Conservation (phyloP, 1,140 invertebrate species). For the Mizuhopecten yessoensis region DNA sequence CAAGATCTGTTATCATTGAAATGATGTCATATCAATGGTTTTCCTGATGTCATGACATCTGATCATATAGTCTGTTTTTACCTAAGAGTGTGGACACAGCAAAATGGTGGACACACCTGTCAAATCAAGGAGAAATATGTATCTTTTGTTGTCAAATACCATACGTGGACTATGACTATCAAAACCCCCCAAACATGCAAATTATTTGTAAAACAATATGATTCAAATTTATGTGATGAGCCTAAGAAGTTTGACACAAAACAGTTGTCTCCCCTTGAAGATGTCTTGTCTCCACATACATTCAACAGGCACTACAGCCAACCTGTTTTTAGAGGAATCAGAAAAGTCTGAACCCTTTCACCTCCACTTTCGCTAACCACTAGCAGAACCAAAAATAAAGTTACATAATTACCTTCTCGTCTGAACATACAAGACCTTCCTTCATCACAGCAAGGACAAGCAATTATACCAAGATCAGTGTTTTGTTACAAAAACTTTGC, state of each 20-base stretch:
- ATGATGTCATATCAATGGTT: not conserved
- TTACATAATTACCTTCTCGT: not conserved
- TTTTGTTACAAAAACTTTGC: not conserved
- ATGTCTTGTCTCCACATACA: not conserved
- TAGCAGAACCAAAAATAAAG: not conserved
- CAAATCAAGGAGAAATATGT: too few species aligned
- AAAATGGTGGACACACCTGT: too few species aligned
- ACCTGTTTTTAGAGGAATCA: not conserved
- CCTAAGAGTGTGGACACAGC: too few species aligned
- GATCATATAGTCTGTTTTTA: too few species aligned
- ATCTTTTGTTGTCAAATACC: too few species aligned
- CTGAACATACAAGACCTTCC: not conserved
- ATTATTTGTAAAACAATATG: too few species aligned
- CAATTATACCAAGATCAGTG: not conserved
- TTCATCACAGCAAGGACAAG: not conserved
- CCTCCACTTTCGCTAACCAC: not conserved
- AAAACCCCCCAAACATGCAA: too few species aligned
- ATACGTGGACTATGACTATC: too few species aligned
- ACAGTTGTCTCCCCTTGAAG: slow-evolving; percentile 1
- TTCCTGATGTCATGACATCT: not conserved
- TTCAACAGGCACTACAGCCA: not conserved
- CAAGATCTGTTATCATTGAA: not conserved
- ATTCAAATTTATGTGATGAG: too few species aligned
- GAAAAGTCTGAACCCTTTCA: not conserved
- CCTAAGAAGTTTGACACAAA: too few species aligned